Conservation (phyloP, 1,140 invertebrate genomes). For the Aricia agestis region DNA sequence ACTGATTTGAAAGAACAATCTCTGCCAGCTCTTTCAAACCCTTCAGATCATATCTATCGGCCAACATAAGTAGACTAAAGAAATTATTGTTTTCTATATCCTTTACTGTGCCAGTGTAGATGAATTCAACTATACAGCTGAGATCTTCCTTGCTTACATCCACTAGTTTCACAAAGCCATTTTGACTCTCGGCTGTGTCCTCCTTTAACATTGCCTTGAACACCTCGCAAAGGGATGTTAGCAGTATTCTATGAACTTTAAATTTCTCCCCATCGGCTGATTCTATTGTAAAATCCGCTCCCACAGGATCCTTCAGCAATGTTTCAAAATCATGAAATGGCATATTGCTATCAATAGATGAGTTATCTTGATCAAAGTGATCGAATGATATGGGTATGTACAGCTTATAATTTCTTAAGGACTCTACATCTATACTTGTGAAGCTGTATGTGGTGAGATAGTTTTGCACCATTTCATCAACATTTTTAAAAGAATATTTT, state of each 20-base stretch:
- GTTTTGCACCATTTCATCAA: slow-evolving; percentile 30
- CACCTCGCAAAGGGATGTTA: slow-evolving; percentile 56
- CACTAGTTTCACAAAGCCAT: slow-evolving; percentile 52
- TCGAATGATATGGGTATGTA: slow-evolving; percentile 48
- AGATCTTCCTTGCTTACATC: slow-evolving; percentile 59
- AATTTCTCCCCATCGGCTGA: slow-evolving; percentile 56
- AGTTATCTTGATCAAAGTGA: slow-evolving; percentile 10
- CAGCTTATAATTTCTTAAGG: slow-evolving; percentile 47
- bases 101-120: slow-evolving; percentile 59
- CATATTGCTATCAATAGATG: slow-evolving; percentile 34
- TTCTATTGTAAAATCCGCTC: slow-evolving; percentile 61
- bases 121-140: slow-evolving; percentile 47
- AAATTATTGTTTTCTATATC: slow-evolving; percentile 50
- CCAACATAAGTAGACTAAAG: slow-evolving; percentile 52
- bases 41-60: slow-evolving; percentile 52
- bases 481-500: slow-evolving; percentile 40
- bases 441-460: slow-evolving; percentile 61
- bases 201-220: slow-evolving; percentile 68
- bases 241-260: slow-evolving; percentile 51
- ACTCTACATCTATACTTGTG: slow-evolving; percentile 48
- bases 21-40: slow-evolving; percentile 50
- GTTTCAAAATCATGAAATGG: slow-evolving; percentile 45
- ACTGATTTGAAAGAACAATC: slow-evolving; percentile 41
- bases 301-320: slow-evolving; percentile 51
- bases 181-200: slow-evolving; percentile 60